A percentile compares a stretch with the other conserved stretches of the same genome.
phyloP scores from a whole-genome alignment of 53 echinoderm and acorn worm species.

The Zoroaster sp. region DNA sequence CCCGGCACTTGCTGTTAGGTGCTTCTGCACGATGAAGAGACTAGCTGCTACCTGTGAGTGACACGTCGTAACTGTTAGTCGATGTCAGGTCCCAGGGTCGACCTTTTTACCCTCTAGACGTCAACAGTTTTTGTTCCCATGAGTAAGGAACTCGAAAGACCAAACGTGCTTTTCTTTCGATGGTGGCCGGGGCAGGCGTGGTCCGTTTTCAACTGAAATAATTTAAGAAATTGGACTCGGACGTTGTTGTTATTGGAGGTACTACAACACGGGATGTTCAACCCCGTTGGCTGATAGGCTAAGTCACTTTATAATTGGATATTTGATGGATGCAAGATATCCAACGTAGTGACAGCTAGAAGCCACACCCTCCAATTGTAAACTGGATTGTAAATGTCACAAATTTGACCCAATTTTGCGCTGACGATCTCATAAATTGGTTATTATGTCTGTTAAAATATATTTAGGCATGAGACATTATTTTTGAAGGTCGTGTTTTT shows the following conservation, averaged over 20 bases:
- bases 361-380: not conserved
- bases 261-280: not conserved
- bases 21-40: not conserved
- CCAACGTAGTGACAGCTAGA: not conserved
- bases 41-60: not conserved
- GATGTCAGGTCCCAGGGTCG: not conserved
- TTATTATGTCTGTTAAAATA: too few species aligned
- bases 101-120: not conserved
- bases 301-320: not conserved
- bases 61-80: slow-evolving; percentile 18
- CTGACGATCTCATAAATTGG: too few species aligned
- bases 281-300: not conserved
- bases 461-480: too few species aligned
- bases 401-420: too few species aligned
- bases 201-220: not conserved
- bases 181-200: not conserved
- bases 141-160: not conserved
- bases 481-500: too few species aligned
- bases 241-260: not conserved
- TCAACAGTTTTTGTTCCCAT: not conserved
- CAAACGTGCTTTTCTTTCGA: too few species aligned
- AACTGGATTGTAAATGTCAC: not conserved
- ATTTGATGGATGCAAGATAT: not conserved
- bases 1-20: not conserved
- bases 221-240: not conserved